A percentile compares a stretch with the other conserved stretches of the same genome.
phyloP scores from a whole-genome alignment of 1,140 invertebrate genomes.

The Magallana ariakensis region DNA sequence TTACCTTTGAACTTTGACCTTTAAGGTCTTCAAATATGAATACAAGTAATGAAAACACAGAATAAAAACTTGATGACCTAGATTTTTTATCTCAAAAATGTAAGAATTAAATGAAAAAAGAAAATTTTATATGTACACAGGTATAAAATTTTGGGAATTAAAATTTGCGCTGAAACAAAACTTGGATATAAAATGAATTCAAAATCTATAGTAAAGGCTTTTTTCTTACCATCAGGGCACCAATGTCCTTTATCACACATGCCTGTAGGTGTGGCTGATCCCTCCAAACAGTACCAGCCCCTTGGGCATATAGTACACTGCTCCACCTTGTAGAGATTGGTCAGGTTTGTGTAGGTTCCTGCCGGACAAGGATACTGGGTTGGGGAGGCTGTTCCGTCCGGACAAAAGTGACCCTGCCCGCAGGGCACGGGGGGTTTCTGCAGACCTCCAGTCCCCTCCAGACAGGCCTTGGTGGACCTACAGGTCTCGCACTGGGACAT shows the following conservation, averaged over 20 bases:
- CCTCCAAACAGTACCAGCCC: constrained; percentile 75
- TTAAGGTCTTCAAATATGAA: too few relatives aligned
- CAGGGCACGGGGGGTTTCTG: constrained; percentile 76
- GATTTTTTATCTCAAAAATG: too few relatives aligned
- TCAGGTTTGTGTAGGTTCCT: constrained; percentile 74
- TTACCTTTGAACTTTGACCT: too few relatives aligned
- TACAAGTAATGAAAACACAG: too few relatives aligned
- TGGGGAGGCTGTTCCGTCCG: constrained; percentile 66
- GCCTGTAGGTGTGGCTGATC: constrained; percentile 68
- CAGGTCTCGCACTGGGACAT: constrained; percentile 74
- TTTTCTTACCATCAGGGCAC: constrained; percentile 71
- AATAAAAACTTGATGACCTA: too few relatives aligned
- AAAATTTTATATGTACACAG: too few relatives aligned
- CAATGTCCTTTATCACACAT: constrained; percentile 72
- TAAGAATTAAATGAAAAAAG: too few relatives aligned
- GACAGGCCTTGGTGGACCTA: constrained; percentile 69
- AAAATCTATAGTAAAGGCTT: background rate
- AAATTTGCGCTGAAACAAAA: too few relatives aligned
- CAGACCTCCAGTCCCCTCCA: constrained; percentile 71
- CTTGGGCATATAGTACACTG: constrained; percentile 74
- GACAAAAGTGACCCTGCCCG: constrained; percentile 74
- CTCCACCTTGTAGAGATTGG: constrained; percentile 69
- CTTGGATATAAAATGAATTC: background rate
- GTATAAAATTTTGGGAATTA: too few relatives aligned
- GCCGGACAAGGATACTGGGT: constrained; percentile 72